Evolutionary conservation across 2,888 invertebrate species (phyloP), one percentile per base, ranked within the genome.

Genomic region (Crioceris asparagi): DNA sequence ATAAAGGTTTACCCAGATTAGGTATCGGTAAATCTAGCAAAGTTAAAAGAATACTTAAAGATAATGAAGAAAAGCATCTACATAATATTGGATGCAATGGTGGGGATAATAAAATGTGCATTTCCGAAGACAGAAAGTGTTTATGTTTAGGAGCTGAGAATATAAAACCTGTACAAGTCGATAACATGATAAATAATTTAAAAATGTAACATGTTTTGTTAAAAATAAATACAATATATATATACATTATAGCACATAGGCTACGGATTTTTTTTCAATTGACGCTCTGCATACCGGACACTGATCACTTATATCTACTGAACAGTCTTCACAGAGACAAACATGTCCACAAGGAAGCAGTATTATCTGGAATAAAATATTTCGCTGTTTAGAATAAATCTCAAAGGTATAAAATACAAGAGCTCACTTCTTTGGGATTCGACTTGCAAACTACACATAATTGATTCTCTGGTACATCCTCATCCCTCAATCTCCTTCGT

Each of bases 11-110:
- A 31, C 94, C 96, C 0, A 82, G 79, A 61, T 70, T 92, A 31
- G 92, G 88, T n/a, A 83, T 92, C 19, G 87, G 88, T 2, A 91
- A 91, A 62, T 81, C 82, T 37, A 85, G 82, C n/a, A 83, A 81
- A 60, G 80, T 78, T 1, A 79, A 79, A 48, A 72, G 69, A 50
- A 72, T 78, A 68, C 64, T 79, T 23, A 71, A 73, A 17, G 71
- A 75, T 49, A 74, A 74, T 39, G 48, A 54, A 21, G 59, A 39
- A 62, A 53, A 48, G 37, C 32, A 35, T 7, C n/a, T n/a, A n/a
- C n/a, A n/a, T n/a, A n/a, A n/a, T n/a, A n/a, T n/a, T n/a, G n/a
- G 29, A 35, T 23, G 7, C 2, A 12, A 10, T 25, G n/a, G 11
- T 27, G 5, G 15, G 12, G 26, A 32, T 29, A 32, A 32, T 32